phyloP scores from a whole-genome alignment of 2,113 vertebrate species.

The Anguilla japonica region DNA sequence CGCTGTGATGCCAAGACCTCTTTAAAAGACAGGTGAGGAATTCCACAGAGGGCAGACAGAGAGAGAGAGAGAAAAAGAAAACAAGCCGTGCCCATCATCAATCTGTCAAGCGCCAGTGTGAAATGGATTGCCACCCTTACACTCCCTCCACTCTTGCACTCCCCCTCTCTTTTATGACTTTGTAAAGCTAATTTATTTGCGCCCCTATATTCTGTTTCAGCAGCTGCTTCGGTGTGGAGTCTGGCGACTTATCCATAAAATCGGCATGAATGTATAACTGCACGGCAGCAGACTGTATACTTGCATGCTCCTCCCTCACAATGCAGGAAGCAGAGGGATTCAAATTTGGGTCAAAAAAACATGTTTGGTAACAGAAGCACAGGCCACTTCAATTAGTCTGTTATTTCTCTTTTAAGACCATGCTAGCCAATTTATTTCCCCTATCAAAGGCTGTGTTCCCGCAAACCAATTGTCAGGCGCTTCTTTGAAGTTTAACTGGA shows the following conservation, averaged over 20 bases:
- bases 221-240: background rate
- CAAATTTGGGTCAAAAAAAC: background rate
- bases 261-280: slow-evolving; percentile 13
- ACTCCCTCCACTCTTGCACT: background rate
- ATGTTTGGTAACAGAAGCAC: background rate
- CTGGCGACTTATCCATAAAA: slow-evolving; percentile 15
- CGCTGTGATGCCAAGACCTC: background rate
- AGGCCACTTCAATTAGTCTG: background rate
- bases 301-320: background rate
- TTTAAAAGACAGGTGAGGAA: background rate
- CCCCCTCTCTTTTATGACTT: background rate
- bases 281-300: background rate
- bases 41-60: background rate
- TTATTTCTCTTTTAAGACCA: background rate
- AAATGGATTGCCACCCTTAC: background rate
- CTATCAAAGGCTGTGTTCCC: background rate
- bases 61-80: background rate
- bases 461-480: background rate
- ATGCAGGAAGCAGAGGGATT: background rate
- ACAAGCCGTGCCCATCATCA: background rate
- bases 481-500: background rate
- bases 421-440: background rate
- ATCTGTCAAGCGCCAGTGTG: background rate
- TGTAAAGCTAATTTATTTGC: slow-evolving; percentile 1
- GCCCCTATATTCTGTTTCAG: slow-evolving; percentile 13